Evolutionary conservation across 2,888 invertebrate species (phyloP).

Genomic region (Cryptocephalus moraei): DNA sequence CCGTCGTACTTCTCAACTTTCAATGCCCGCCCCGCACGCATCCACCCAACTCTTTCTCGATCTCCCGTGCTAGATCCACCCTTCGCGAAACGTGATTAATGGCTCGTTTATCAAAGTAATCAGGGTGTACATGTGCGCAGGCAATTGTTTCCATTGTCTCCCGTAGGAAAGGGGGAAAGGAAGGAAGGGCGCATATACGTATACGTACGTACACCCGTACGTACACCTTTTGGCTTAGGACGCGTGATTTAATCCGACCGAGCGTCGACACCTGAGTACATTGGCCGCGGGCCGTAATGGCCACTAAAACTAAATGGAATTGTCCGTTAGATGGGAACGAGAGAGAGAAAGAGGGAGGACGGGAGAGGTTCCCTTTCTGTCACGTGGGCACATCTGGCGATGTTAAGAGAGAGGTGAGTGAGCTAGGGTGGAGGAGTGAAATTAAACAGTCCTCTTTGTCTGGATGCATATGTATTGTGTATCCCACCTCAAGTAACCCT

Average conservation of each 20-base stretch:
- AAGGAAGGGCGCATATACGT: too few relatives aligned
- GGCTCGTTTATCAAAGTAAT: slow-evolving; percentile 38
- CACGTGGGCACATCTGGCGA: slow-evolving; percentile 38
- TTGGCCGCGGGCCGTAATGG: slow-evolving; percentile 36
- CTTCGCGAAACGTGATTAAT: slow-evolving; percentile 29
- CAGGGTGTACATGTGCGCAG: slow-evolving; percentile 29
- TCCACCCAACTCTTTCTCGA: neutral
- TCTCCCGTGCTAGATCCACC: neutral
- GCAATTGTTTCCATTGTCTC: slow-evolving; percentile 32
- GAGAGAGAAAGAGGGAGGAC: neutral
- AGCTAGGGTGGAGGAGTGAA: slow-evolving; percentile 25
- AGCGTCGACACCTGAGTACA: slow-evolving; percentile 40
- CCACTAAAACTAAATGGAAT: slow-evolving; percentile 39
- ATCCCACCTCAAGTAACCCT: slow-evolving; percentile 39
- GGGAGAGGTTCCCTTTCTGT: slow-evolving; percentile 19
- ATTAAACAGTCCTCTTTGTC: slow-evolving; percentile 35
- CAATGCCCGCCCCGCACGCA: too few relatives aligned
- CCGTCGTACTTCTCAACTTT: too few relatives aligned
- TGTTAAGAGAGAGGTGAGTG: slow-evolving; percentile 15
- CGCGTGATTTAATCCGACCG: slow-evolving; percentile 40
- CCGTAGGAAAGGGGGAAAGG: neutral
- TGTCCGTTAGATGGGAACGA: slow-evolving; percentile 17
- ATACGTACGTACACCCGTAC: too few relatives aligned
- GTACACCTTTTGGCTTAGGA: slow-evolving; percentile 26
- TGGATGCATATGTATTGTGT: slow-evolving; percentile 40